A percentile compares a stretch with the other conserved stretches of the same genome.
Conservation (phyloP, 2,888 invertebrate species). For the Hypsopygia costalis region DNA sequence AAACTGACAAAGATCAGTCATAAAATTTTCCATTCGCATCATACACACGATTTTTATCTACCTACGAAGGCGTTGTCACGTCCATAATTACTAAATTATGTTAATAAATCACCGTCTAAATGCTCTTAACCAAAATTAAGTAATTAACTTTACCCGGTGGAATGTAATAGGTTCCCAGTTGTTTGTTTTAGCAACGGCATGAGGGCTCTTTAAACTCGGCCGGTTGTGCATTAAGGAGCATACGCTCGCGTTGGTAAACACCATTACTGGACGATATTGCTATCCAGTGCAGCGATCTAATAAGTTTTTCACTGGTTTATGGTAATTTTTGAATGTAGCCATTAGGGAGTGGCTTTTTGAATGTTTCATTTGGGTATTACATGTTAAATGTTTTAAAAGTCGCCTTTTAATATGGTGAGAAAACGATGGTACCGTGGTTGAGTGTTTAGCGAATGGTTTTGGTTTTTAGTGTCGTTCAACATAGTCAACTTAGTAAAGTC, state of each 20-base stretch:
- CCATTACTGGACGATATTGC: constrained; percentile 35
- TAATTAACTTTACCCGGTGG: constrained; percentile 55
- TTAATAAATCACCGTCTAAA: constrained; percentile 58
- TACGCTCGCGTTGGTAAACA: constrained; percentile 50
- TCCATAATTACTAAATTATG: constrained; percentile 57
- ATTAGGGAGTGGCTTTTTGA: constrained; percentile 7
- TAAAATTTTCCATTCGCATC: neutral
- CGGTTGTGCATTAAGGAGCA: constrained; percentile 36
- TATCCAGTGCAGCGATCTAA: constrained; percentile 37
- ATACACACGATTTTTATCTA: constrained; percentile 10
- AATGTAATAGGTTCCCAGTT: constrained; percentile 36
- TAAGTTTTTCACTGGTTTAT: constrained; percentile 25
- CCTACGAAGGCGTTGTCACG: constrained; percentile 39
- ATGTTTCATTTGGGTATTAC: constrained; percentile 2
- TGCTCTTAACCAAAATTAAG: constrained; percentile 64
- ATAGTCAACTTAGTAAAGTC: too few relatives aligned
- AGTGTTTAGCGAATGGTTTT: too few relatives aligned
- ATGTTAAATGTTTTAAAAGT: neutral
- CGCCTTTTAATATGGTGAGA: too few relatives aligned
- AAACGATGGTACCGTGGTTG: too few relatives aligned
- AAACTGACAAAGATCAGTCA: too few relatives aligned
- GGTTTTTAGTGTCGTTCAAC: too few relatives aligned
- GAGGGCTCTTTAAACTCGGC: constrained; percentile 21
- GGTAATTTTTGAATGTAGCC: constrained; percentile 16
- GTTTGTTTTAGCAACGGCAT: constrained; percentile 23